phyloP scores from a whole-genome alignment of 2,113 vertebrate species.

The Odontophorus gujanensis region DNA sequence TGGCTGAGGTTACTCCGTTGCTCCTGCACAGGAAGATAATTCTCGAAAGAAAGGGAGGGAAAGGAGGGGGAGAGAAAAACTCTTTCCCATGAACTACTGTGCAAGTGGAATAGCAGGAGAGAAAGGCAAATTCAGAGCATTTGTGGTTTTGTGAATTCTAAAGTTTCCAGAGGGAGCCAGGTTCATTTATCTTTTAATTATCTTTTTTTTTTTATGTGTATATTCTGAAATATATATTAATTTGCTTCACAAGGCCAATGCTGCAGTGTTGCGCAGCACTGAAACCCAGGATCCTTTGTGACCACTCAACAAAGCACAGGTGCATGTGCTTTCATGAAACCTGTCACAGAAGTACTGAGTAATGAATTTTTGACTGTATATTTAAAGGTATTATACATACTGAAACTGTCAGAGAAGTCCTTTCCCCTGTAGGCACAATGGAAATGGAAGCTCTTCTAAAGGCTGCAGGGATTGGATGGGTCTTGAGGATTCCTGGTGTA shows the following conservation, averaged over 20 bases:
- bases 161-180: neutral
- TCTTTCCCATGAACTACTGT: neutral
- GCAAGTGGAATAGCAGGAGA: neutral
- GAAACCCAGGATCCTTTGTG: neutral
- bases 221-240: neutral
- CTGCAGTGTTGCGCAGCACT: neutral
- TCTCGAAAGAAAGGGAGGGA: neutral
- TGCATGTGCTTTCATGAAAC: neutral
- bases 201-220: neutral
- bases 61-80: neutral
- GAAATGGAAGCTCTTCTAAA: neutral
- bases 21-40: neutral
- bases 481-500: neutral
- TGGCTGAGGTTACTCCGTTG: neutral
- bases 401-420: neutral
- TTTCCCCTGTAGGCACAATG: neutral
- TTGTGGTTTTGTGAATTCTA: neutral
- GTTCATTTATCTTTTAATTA: neutral
- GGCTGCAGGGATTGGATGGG: neutral
- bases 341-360: neutral
- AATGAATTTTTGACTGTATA: neutral
- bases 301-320: rapidly evolving
- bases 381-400: neutral
- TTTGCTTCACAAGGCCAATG: neutral
- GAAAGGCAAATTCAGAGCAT: rapidly evolving